Conservation (phyloP, 2,888 invertebrate genomes). For the Cryptophagus acutangulus region DNA sequence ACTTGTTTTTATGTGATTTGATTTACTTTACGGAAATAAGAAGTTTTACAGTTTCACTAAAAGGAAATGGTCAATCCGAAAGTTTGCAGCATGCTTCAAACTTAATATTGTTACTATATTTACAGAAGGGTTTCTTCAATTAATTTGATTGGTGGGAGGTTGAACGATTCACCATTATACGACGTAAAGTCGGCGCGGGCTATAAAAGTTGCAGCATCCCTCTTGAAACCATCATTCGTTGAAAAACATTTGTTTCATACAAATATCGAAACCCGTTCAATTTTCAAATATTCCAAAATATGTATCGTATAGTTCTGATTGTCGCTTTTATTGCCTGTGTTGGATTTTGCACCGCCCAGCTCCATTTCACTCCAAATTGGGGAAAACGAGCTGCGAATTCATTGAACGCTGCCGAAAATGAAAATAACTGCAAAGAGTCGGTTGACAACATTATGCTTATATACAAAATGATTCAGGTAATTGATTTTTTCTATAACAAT, state of each 20-base stretch:
- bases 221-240: slow-evolving; percentile 23
- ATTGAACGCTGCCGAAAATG: slow-evolving; percentile 29
- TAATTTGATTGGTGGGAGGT: slow-evolving; percentile 35
- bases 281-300: slow-evolving; percentile 11
- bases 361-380: slow-evolving; percentile 46
- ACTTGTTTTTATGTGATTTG: neutral
- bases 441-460: slow-evolving; percentile 54
- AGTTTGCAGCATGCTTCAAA: slow-evolving; percentile 19
- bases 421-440: slow-evolving; percentile 50
- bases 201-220: slow-evolving; percentile 27
- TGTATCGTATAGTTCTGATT: slow-evolving; percentile 22
- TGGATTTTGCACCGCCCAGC: slow-evolving; percentile 38
- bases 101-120: slow-evolving; percentile 31
- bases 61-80: slow-evolving; percentile 24
- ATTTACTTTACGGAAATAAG: slow-evolving; percentile 20
- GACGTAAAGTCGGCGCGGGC: slow-evolving; percentile 14
- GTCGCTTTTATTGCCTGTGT: slow-evolving; percentile 29
- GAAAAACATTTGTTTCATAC: slow-evolving; percentile 14
- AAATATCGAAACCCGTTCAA: slow-evolving; percentile 15
- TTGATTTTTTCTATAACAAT: slow-evolving; percentile 10
- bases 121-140: slow-evolving; percentile 37
- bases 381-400: slow-evolving; percentile 36
- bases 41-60: slow-evolving; percentile 23
- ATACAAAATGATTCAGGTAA: slow-evolving; percentile 58
- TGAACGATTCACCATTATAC: slow-evolving; percentile 14